Base-by-base conservation (phyloP, 2,888 invertebrate species). In the Nyleta sp. region DNA sequence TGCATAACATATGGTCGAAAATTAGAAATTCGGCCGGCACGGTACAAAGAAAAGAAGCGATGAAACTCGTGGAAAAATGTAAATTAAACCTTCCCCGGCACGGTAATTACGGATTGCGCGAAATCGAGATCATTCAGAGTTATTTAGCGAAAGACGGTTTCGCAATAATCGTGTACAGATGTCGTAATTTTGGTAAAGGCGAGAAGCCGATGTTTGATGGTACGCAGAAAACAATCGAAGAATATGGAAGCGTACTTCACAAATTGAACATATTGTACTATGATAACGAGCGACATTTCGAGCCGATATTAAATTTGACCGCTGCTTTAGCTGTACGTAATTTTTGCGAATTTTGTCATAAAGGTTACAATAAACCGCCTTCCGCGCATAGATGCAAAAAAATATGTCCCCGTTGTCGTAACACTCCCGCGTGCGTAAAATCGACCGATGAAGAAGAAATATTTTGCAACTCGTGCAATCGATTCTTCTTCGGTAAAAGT, bases 261-360 rank as follows among this genome's bases (percentile, higher is more conserved):
- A 24, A 22, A 13, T 24, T 57, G 20, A 17, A 57, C 10, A 40
- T 57, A 11, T 24, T 57, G 10, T 53, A 53, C 22, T 53, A 53
- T 11, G 53, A 53, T 8, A 13, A 38, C 13, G 13, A 38, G 1
- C n/a, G 22, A 6, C 53, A 53, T 53, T 53, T 22, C 13, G 53
- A 22, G 13, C 20, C 44, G 3, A 15, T 8, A 13, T 7, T 10
- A 46, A 42, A 42, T n/a, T 17, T 42, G 5, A 1, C 17, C 18
- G 42, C 17, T 18, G 42, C 42, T 1, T 17, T 42, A 10, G 17
- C 17, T 1, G 6, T 17, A 8, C 42, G 18, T 8, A 17, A 42
- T 17, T 42, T 42, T 42, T 42, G 42, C n/a, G 4, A 15, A 0
- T 15, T 17, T 5, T 42, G 42, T 42, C 15, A 42, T 10, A 42